Percentiles rank a stretch among this genome's conserved stretches.
These are phyloP conservation scores for Pomatorhinus ruficollis DNA, from an alignment of 2,113 vertebrate species.

Conservation along the genomic window DNA sequence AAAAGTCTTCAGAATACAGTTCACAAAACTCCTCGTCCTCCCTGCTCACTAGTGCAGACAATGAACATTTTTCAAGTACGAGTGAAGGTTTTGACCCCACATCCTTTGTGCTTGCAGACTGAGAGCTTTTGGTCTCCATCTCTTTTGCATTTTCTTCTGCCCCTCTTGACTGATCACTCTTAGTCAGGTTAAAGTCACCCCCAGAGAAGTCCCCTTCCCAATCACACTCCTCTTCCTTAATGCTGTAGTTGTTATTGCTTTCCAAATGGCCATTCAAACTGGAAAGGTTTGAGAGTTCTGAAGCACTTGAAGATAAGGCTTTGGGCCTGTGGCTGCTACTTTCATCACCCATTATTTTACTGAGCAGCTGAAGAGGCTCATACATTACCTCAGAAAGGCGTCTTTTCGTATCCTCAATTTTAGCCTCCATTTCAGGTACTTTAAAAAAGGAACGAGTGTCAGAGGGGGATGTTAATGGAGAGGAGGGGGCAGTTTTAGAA, in stretches of 20 bases:
- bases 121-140: conserved; percentile 18
- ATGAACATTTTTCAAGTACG: conserved; percentile 87
- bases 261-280: conserved; percentile 90
- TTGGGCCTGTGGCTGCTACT: conserved; percentile 85
- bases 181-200: conserved; percentile 65
- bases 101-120: conserved; percentile 70
- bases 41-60: conserved; percentile 91
- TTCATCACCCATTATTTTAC: conserved; percentile 98
- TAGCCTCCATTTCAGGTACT: conserved; percentile 97
- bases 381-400: conserved; percentile 97
- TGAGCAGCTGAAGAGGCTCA: conserved; percentile 95
- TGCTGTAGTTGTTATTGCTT: conserved; percentile 92
- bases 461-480: conserved; percentile 89
- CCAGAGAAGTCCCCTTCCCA: conserved; percentile 77
- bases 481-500: conserved; percentile 97
- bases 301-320: conserved; percentile 93
- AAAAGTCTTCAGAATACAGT: conserved; percentile 92
- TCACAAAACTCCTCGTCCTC: conserved; percentile 97
- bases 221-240: conserved; percentile 95
- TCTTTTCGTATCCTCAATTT: conserved; percentile 95
- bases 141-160: conserved; percentile 69
- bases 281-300: conserved; percentile 87
- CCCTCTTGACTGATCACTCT: conserved; percentile 52
- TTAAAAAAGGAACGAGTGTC: conserved; percentile 97
- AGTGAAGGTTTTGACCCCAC: conserved; percentile 75